phyloP scores from a whole-genome alignment of 1,140 invertebrate genomes.

The Rhyacophila brunnea region DNA sequence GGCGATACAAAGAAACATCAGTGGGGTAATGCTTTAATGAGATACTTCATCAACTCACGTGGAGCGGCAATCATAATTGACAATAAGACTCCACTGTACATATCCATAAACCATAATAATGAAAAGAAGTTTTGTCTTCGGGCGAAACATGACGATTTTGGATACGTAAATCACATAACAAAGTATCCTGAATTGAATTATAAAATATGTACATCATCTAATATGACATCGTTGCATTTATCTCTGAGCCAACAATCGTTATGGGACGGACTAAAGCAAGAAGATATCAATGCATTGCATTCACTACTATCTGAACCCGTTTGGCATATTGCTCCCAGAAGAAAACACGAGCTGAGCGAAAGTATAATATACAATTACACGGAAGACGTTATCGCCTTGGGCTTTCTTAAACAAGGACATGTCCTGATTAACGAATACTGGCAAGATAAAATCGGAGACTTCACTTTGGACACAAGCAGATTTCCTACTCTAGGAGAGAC shows the following conservation, averaged over 20 bases:
- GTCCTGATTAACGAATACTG: constrained; percentile 82
- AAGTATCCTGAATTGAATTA: constrained; percentile 73
- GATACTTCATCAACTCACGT: constrained; percentile 82
- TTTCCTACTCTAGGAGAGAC: constrained; percentile 76
- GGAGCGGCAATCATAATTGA: constrained; percentile 78
- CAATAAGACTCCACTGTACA: constrained; percentile 73
- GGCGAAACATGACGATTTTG: constrained; percentile 74
- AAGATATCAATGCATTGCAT: constrained; percentile 70
- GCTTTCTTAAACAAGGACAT: constrained; percentile 74
- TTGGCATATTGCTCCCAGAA: constrained; percentile 74
- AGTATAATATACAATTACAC: constrained; percentile 76
- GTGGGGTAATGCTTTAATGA: constrained; percentile 77
- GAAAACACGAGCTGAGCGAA: constrained; percentile 64
- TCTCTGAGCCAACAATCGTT: constrained; percentile 61
- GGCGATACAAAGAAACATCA: constrained; percentile 73
- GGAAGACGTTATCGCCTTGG: constrained; percentile 72
- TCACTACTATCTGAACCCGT: constrained; percentile 77
- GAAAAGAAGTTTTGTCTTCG: constrained; percentile 70
- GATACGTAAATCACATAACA: constrained; percentile 68
- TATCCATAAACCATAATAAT: constrained; percentile 67
- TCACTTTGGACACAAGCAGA: constrained; percentile 66
- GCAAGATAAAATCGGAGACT: constrained; percentile 79
- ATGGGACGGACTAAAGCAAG: constrained; percentile 78
- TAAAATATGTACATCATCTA: constrained; percentile 77
- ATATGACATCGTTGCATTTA: constrained; percentile 74